Evolutionary conservation across 2,797 vertebrate species (phyloP), one percentile per base, ranked within the genome.

Genomic region (Podarcis lilfordi): DNA sequence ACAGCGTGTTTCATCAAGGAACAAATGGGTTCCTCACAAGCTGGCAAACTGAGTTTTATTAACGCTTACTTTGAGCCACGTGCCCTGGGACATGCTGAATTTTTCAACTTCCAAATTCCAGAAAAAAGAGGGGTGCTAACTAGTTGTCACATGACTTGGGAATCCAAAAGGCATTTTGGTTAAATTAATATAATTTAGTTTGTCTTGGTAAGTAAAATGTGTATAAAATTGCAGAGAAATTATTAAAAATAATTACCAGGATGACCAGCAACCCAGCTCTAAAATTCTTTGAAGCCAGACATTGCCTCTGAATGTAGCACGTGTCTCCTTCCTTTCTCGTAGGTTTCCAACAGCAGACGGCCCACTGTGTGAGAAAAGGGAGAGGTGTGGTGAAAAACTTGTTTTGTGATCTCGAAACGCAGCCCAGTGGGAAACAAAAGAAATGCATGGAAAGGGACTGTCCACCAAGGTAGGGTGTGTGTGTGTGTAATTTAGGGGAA

Each of bases 391-490:
- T 98, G 90, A 98, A 98, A 27, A 97, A 97, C 89, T 97, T 97
- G 1, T 97, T 98, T 86, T 99, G 99, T 84, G 97, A 99, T 88
- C 96, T 96, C 0, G 96, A 96, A 0, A 96, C 76, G 0, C 98
- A 98, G 74, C 98, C 97, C 2, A 97, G 96, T 0, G 96, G 97
- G 84, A 95, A 95, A 80, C 98, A 98, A 87, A 97, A 98, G 90
- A 98, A 97, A 86, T 99, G 99, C 95, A 97, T 98, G 1, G 97
- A 97, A 79, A 97, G 97, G 95, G 98, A 98, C 81, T 99, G 99
- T 88, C 98, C 98, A 0, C 98, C 98, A 90, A 98, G 99, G 99
- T 99, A 95, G 94, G 0, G 0, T 1, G 0, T 2, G 0, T 4
- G 8, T 68, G 25, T 21, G 59, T 10, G n/a, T 29, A 15, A 35